Conservation (phyloP, 2,797 vertebrate genomes). For the Microtus obscurus region DNA sequence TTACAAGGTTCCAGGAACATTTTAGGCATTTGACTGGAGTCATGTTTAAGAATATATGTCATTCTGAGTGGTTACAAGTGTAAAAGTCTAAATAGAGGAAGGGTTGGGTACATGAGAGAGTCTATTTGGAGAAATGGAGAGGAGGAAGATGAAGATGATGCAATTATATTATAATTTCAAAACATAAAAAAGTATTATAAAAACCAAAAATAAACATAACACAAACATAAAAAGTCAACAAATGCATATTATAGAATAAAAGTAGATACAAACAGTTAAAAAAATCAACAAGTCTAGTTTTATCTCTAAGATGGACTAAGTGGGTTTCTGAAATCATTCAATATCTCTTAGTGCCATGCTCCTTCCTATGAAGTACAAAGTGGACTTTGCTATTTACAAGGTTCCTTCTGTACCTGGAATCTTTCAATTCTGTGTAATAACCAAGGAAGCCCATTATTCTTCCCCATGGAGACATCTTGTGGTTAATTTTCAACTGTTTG, state of each 20-base stretch:
- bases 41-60: background rate
- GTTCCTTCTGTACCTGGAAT: background rate
- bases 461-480: background rate
- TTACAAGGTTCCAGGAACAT: background rate
- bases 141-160: background rate
- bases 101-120: background rate
- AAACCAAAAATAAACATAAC: background rate
- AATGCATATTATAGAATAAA: background rate
- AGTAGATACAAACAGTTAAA: background rate
- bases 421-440: background rate
- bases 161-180: background rate
- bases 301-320: background rate
- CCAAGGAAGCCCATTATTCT: conserved; percentile 15
- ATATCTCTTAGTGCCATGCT: background rate
- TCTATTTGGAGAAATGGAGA: background rate
- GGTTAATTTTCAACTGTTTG: conserved; percentile 24
- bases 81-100: background rate
- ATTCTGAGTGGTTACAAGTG: background rate
- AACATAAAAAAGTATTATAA: background rate
- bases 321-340: background rate
- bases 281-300: background rate
- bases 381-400: background rate
- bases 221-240: background rate
- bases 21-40: background rate
- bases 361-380: background rate